Conservation (phyloP, 2,797 vertebrate genomes). For the Catostomus latipinnis region DNA sequence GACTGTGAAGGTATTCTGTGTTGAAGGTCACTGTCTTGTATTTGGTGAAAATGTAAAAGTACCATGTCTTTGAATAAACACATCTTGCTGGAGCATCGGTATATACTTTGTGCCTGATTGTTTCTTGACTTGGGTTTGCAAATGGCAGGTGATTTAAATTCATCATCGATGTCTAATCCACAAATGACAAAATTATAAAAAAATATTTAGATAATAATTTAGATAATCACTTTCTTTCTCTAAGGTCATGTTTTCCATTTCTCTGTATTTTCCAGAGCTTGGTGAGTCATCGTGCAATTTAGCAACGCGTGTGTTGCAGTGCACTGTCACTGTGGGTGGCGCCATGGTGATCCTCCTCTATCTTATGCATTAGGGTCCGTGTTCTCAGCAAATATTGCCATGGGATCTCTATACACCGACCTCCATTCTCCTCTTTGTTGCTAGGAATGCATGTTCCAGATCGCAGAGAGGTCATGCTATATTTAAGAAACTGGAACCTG, state of each 20-base stretch:
- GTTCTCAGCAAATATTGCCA: constrained; percentile 62
- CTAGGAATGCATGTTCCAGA: constrained; percentile 47
- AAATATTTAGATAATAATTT: background rate
- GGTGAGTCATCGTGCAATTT: constrained; percentile 39
- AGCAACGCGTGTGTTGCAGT: constrained; percentile 47
- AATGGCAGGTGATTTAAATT: constrained; percentile 10
- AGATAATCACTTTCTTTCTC: constrained; percentile 1
- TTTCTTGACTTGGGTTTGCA: constrained; percentile 22
- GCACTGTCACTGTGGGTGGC: constrained; percentile 59
- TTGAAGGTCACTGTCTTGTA: constrained; percentile 77
- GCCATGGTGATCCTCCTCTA: constrained; percentile 52
- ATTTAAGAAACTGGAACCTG: background rate
- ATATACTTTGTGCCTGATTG: constrained; percentile 48
- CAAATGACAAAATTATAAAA: background rate
- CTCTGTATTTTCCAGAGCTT: background rate
- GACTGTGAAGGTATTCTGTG: constrained; percentile 7
- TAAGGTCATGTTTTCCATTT: background rate
- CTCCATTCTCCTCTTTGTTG: constrained; percentile 54
- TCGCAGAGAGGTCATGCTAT: constrained; percentile 49
- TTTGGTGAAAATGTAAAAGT: constrained; percentile 67
- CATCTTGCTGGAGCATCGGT: constrained; percentile 39
- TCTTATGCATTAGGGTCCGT: constrained; percentile 59
- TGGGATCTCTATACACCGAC: constrained; percentile 56
- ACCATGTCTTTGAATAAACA: constrained; percentile 34
- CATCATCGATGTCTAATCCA: background rate